phyloP scores from a whole-genome alignment of 2,797 vertebrate species.

The Poecilia picta region DNA sequence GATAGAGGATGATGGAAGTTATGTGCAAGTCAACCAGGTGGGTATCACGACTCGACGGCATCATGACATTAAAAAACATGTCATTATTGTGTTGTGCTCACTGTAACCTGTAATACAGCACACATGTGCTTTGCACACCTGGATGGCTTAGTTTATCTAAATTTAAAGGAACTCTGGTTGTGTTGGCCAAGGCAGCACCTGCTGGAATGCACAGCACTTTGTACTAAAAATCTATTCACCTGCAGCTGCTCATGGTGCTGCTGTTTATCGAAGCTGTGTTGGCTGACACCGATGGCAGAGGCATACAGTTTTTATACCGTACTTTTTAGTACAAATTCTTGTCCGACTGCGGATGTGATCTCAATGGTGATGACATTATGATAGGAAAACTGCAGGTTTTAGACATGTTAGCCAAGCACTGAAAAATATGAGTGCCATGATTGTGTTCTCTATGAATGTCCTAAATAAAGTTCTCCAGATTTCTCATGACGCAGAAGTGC shows the following conservation, averaged over 20 bases:
- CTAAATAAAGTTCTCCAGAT: neutral
- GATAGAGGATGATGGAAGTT: constrained; percentile 94
- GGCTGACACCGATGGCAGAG: neutral
- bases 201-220: neutral
- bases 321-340: neutral
- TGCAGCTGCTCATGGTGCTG: neutral
- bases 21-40: constrained; percentile 90
- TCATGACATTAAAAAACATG: neutral
- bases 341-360: neutral
- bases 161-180: neutral
- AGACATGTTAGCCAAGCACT: neutral
- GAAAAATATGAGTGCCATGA: neutral
- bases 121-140: neutral
- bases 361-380: neutral
- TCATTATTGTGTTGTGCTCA: neutral
- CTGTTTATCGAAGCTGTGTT: neutral
- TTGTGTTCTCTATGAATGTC: neutral
- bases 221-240: neutral
- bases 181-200: neutral
- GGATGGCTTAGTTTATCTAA: neutral
- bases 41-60: neutral
- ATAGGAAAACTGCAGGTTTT: neutral
- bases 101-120: neutral
- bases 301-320: neutral
- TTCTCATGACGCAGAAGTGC: neutral